Base-by-base conservation (phyloP, 2,797 vertebrate genomes). In the Tiaroga cobitis region DNA sequence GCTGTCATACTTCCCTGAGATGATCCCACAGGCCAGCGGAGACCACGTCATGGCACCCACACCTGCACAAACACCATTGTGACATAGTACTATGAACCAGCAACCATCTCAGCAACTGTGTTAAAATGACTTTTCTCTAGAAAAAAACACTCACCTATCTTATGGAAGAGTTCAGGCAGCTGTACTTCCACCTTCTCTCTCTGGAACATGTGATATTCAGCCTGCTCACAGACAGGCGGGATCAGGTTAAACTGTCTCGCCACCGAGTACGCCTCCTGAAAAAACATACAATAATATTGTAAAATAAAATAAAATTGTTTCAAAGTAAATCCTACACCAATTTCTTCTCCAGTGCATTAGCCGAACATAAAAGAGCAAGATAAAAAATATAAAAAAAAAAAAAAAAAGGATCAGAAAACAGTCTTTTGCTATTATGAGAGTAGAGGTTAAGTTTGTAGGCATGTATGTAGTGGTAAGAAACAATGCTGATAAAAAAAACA, bases 131-230 rank as follows among this genome's bases (percentile, higher is more conserved):
- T 0, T n/a, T 61, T 61, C 7, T 61, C 24, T 10, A 26, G 54
- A 37, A 16, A 77, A 16, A 77, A 77, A 61, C 73, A 85, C 49
- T 68, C 61, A 70, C 97, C 97, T 82, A 97, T 97, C 91, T 97
- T 97, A 91, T 97, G 97, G 93, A 96, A 97, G 73, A 97, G 95
- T 91, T 97, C 97, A 0, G 97, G 97, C 32, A 97, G 94, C 90
- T 97, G 97, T 67, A 97, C 96, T 90, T 97, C 97, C 74, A 97
- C 96, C 88, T 97, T 97, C 91, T 97, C 96, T 15, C 97, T 93
- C 92, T 97, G 96, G 92, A 97, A 97, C 96, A 97, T 96, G 94
- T 97, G 97, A 91, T 97, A 97, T 90, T 97, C 97, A 0, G 97
- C 97, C 89, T 97, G 97, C 92, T 97, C 97, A 0, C 97, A 97